These are phyloP conservation scores for Yponomeuta cagnagella DNA, from an alignment of 2,888 invertebrate genomes.

Conservation along the genomic window DNA sequence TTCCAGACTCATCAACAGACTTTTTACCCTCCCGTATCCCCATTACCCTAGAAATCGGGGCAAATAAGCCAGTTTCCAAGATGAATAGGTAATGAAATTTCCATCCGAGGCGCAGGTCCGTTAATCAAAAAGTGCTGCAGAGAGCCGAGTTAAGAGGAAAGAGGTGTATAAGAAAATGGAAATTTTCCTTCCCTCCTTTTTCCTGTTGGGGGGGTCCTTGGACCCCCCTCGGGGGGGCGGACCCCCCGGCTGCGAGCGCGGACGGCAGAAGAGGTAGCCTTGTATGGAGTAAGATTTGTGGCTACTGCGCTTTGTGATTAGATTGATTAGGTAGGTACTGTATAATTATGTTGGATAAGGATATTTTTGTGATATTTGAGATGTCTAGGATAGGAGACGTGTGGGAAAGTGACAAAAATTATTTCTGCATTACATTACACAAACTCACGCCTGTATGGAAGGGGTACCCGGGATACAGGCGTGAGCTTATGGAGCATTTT, in stretches of 20 bases:
- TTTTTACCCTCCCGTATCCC: background rate
- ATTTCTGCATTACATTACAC: too few species aligned
- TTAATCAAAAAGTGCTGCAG: constrained; percentile 69
- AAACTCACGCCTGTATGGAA: too few species aligned
- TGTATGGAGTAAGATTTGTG: background rate
- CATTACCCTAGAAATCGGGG: constrained; percentile 22
- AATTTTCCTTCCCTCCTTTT: constrained; percentile 76
- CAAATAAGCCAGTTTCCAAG: constrained; percentile 55
- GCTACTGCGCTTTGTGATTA: background rate
- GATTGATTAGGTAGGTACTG: too few species aligned
- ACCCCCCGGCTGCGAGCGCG: background rate
- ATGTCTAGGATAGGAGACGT: too few species aligned
- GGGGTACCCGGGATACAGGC: too few species aligned
- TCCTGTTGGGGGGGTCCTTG: constrained; percentile 56
- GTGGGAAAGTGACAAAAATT: too few species aligned
- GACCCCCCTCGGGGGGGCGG: constrained; percentile 30
- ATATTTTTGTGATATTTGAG: too few species aligned
- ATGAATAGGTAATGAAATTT: constrained; percentile 74
- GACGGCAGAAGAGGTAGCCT: background rate
- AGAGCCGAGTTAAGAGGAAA: constrained; percentile 47
- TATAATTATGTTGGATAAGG: too few species aligned
- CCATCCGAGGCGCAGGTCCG: constrained; percentile 35
- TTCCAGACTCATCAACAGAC: too few species aligned
- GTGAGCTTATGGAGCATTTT: too few species aligned
- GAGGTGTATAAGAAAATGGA: constrained; percentile 70